Conservation (phyloP, 2,113 vertebrate species). For the Paratilapia polleni region DNA sequence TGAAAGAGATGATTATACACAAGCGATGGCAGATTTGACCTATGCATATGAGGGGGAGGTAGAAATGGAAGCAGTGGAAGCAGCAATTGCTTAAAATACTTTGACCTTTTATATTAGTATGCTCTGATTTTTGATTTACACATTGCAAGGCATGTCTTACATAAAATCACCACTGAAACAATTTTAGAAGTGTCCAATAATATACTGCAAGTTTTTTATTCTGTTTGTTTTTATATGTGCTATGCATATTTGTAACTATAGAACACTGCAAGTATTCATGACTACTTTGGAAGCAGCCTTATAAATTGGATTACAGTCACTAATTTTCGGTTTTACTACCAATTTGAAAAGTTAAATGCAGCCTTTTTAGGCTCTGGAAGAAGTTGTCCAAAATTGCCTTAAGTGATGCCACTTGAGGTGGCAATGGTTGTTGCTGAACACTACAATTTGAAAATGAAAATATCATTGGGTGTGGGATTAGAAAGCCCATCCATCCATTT, state of each 20-base stretch:
- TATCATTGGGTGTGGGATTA: background rate
- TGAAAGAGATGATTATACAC: constrained; percentile 66
- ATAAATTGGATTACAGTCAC: background rate
- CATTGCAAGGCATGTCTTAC: constrained; percentile 6
- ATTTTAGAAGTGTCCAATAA: background rate
- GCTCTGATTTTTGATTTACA: constrained; percentile 21
- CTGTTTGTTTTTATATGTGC: too few species aligned
- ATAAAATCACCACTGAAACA: background rate
- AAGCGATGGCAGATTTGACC: constrained; percentile 50
- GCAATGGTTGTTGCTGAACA: background rate
- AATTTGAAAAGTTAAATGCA: background rate
- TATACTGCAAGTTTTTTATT: background rate
- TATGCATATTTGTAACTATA: background rate
- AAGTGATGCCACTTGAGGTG: background rate
- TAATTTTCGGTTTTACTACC: background rate
- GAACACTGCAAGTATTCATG: background rate
- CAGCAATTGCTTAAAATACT: constrained; percentile 58
- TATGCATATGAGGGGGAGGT: constrained; percentile 39
- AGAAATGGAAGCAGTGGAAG: constrained; percentile 18
- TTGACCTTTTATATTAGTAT: constrained; percentile 34
- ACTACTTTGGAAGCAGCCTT: background rate
- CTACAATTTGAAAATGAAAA: background rate
- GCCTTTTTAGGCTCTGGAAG: background rate
- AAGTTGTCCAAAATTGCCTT: background rate
- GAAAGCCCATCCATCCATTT: too few species aligned